phyloP scores from a whole-genome alignment of 2,113 vertebrate genomes.

The Hyaena hyaena region DNA sequence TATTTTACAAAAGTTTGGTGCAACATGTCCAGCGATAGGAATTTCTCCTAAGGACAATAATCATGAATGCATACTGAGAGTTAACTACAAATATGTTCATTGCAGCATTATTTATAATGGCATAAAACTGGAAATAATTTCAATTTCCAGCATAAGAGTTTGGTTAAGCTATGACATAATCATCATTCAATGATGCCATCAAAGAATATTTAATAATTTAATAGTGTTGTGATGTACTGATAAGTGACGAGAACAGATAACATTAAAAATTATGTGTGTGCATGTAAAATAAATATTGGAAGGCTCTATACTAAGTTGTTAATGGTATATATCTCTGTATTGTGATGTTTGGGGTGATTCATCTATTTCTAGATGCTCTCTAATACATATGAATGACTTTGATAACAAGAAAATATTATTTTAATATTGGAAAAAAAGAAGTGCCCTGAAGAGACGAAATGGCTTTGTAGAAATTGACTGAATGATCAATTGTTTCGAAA shows the following conservation, averaged over 20 bases:
- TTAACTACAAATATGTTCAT: slow-evolving; percentile 23
- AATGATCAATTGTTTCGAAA: slow-evolving; percentile 58
- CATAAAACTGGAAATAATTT: slow-evolving; percentile 4
- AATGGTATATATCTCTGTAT: background rate
- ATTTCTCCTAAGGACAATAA: slow-evolving; percentile 37
- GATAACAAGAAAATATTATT: slow-evolving; percentile 2
- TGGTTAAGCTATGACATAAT: slow-evolving; percentile 3
- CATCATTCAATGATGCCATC: background rate
- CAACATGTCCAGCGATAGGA: background rate
- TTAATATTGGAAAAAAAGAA: slow-evolving; percentile 26
- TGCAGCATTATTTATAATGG: slow-evolving; percentile 29
- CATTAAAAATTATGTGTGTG: background rate
- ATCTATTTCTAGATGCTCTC: background rate
- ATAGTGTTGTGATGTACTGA: background rate
- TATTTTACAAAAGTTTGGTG: background rate
- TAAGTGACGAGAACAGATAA: slow-evolving; percentile 21
- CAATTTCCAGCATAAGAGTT: slow-evolving; percentile 20
- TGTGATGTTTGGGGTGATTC: slow-evolving; percentile 24
- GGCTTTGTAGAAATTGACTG: background rate
- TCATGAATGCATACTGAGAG: background rate
- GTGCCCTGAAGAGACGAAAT: background rate
- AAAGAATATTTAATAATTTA: slow-evolving; percentile 53
- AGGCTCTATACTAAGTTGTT: slow-evolving; percentile 14
- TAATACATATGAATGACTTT: slow-evolving; percentile 28
- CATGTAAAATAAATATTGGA: slow-evolving; percentile 21